Percentiles rank a stretch among this genome's conserved stretches.
Evolutionary conservation across 2,113 vertebrate genomes (phyloP).

Genomic region (Athene cunicularia): DNA sequence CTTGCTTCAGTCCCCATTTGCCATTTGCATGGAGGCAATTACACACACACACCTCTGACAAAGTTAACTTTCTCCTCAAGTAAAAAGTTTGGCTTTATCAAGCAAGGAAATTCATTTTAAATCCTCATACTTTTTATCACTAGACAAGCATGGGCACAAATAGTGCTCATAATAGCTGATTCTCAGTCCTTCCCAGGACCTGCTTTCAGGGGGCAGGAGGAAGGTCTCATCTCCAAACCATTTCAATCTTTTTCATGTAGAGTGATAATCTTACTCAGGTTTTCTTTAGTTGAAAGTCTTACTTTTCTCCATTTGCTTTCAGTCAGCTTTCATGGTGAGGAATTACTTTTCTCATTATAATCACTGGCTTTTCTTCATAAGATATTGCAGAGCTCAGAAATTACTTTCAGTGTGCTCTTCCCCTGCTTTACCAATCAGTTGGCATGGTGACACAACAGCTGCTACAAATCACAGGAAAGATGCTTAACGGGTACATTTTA

Average conservation of each 20-base stretch:
- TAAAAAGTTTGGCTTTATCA: not conserved
- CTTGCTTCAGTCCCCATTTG: not conserved
- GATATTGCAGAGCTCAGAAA: conserved; percentile 2
- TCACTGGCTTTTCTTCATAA: conserved; percentile 27
- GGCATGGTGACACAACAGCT: conserved; percentile 51
- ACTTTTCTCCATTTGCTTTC: not conserved
- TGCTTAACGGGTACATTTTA: not conserved
- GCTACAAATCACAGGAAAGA: conserved; percentile 47
- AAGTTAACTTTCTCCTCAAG: not conserved
- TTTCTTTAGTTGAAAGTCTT: not conserved
- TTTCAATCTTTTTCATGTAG: not conserved
- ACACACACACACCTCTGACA: not conserved
- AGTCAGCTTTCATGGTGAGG: not conserved
- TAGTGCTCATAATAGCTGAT: not conserved
- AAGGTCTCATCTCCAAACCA: not conserved
- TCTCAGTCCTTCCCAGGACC: not conserved
- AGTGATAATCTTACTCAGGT: not conserved
- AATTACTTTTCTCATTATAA: conserved; percentile 50
- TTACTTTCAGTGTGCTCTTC: conserved; percentile 23
- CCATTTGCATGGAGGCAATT: not conserved
- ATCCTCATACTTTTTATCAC: not conserved
- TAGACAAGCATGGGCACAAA: not conserved
- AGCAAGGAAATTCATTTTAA: not conserved
- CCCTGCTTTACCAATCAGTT: not conserved
- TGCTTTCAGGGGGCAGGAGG: not conserved